Base-by-base conservation (phyloP, 2,888 invertebrate species). In the Chrysina gloriosa region DNA sequence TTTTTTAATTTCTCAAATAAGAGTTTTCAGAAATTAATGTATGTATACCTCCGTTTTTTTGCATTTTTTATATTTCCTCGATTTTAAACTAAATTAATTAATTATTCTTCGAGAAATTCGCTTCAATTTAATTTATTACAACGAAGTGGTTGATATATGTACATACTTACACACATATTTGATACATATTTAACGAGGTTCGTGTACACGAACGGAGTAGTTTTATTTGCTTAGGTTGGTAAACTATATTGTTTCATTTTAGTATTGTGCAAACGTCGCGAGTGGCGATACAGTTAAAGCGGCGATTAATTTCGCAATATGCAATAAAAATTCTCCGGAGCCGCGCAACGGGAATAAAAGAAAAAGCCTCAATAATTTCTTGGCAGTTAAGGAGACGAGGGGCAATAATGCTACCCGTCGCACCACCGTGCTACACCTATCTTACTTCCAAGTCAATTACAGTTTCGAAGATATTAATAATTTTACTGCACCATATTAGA, bases 401-500 rank as follows among this genome's bases (percentile, higher is more conserved):
- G 70, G 76, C 77, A 76, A 77, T 80, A 81, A 81, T 79, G 77
- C 25, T 42, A 42, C 14, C 14, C 42, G 16, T 16, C n/a, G 21
- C 23, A 34, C 27, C 19, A 63, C 11, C 31, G 34, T 34, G 76
- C 77, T 79, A 77, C 79, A 81, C 80, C 80, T 81, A 81, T 81
- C 80, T 78, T 76, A 76, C 75, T 73, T 71, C 71, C 72, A 75
- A 79, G 79, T 81, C 81, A 77, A 77, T 77, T 82, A 82, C 79
- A 78, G 78, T 77, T 75, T 76, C 74, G 73, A 75, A 79, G 82
- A 81, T 82, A 82, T 82, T 82, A 82, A 82, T 82, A 82, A 82
- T 81, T 82, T 82, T 82, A 82, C 78, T 73, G 77, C 79, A 71
- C 72, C 73, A 75, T 78, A 78, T 79, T 78, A 77, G 75, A 71